phyloP scores from a whole-genome alignment of 2,888 invertebrate genomes.

The Erebia epiphron region DNA sequence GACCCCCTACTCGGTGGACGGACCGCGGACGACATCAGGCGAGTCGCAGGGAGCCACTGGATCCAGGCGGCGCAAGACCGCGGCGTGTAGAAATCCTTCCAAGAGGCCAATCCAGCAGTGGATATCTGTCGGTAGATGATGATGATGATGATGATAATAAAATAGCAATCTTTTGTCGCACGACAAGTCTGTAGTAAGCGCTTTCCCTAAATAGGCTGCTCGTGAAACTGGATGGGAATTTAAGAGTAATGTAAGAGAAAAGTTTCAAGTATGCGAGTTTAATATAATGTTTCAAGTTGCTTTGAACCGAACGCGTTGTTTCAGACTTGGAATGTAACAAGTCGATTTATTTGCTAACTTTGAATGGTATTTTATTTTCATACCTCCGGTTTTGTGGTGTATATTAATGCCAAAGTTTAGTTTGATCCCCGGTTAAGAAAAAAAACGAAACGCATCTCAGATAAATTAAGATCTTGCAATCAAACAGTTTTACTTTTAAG shows the following conservation, averaged over 20 bases:
- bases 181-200: conserved; percentile 3
- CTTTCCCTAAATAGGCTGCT: conserved; percentile 3
- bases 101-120: too few species aligned
- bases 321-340: conserved; percentile 16
- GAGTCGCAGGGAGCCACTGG: too few species aligned
- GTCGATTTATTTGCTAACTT: conserved; percentile 19
- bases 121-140: too few species aligned
- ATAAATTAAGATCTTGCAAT: too few species aligned
- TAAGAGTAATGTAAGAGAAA: conserved; percentile 30
- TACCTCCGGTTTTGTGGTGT: background rate
- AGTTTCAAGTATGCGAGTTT: conserved; percentile 36
- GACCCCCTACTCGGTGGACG: too few species aligned
- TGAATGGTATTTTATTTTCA: background rate
- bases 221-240: conserved; percentile 18
- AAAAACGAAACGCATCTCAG: too few species aligned
- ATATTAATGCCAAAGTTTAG: background rate
- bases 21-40: too few species aligned
- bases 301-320: conserved; percentile 34
- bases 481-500: too few species aligned
- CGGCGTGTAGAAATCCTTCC: too few species aligned
- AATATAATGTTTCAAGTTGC: conserved; percentile 37
- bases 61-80: too few species aligned
- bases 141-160: too few species aligned
- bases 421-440: too few species aligned
- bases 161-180: background rate